Conservation (phyloP, 2,113 vertebrate species). For the Lynx canadensis region DNA sequence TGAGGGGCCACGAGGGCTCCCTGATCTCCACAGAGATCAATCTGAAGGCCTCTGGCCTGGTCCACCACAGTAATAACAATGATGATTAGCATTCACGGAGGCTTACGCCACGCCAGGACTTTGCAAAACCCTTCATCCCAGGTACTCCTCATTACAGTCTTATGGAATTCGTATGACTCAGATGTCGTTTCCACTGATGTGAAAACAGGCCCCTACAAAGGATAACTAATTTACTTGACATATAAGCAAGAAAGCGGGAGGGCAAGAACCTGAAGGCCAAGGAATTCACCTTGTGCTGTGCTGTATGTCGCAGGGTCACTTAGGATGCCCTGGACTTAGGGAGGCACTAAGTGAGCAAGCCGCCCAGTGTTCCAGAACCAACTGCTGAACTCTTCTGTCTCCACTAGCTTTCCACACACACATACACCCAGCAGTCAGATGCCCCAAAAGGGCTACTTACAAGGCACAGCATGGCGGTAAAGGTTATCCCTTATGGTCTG, state of each 20-base stretch:
- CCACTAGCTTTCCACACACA: neutral
- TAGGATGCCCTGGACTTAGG: neutral
- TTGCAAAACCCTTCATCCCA: neutral
- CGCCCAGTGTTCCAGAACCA: neutral
- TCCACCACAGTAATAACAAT: neutral
- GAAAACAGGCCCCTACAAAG: neutral
- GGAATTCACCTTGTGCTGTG: neutral
- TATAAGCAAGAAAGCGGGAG: neutral
- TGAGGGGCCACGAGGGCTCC: neutral
- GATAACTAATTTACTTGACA: neutral
- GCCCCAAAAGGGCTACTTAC: conserved; percentile 88
- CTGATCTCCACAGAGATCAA: neutral
- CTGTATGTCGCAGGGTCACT: neutral
- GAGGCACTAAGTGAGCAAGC: neutral
- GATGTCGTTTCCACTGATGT: neutral
- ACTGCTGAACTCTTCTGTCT: neutral
- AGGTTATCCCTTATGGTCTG: conserved; percentile 98
- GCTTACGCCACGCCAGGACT: neutral
- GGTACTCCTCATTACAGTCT: neutral
- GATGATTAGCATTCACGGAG: neutral
- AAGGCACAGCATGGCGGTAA: conserved; percentile 99
- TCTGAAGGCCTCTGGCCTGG: neutral
- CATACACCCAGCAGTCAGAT: neutral
- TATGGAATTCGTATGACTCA: neutral
- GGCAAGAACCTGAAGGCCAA: neutral